A percentile compares a stretch with the other conserved stretches of the same genome.
Conservation (phyloP, 64 coral and sea anemone species). For the Pachyseris speciosa region DNA sequence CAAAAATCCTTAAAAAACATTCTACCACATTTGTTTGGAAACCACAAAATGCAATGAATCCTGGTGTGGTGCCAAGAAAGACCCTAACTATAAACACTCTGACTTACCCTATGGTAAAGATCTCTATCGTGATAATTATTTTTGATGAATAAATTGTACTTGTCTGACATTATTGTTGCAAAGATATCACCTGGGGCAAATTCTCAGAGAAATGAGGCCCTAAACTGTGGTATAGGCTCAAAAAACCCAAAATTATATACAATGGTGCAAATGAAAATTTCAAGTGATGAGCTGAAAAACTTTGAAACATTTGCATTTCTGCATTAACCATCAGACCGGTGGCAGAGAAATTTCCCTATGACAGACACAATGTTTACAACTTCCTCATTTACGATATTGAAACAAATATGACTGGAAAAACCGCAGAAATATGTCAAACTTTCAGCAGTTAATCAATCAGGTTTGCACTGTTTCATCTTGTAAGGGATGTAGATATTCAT, state of each 20-base stretch:
- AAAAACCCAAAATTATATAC: background rate
- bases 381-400: constrained; percentile 69
- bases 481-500: constrained; percentile 20
- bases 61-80: constrained; percentile 10
- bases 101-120: constrained; percentile 2
- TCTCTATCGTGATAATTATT: background rate
- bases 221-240: background rate
- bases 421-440: constrained; percentile 65
- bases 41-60: constrained; percentile 12
- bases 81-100: constrained; percentile 4
- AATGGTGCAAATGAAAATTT: background rate
- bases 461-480: constrained; percentile 15
- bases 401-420: constrained; percentile 67
- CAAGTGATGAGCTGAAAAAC: constrained; percentile 50
- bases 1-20: too few species aligned
- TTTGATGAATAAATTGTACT: background rate
- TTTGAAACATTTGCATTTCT: constrained; percentile 58
- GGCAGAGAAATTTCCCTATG: constrained; percentile 26
- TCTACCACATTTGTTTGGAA: background rate
- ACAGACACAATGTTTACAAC: constrained; percentile 41
- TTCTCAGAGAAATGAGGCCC: background rate
- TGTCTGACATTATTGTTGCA: background rate
- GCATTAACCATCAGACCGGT: constrained; percentile 55
- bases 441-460: constrained; percentile 54
- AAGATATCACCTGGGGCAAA: constrained; percentile 1